phyloP scores from a whole-genome alignment of 2,888 invertebrate genomes.

The Epinotia nisella region DNA sequence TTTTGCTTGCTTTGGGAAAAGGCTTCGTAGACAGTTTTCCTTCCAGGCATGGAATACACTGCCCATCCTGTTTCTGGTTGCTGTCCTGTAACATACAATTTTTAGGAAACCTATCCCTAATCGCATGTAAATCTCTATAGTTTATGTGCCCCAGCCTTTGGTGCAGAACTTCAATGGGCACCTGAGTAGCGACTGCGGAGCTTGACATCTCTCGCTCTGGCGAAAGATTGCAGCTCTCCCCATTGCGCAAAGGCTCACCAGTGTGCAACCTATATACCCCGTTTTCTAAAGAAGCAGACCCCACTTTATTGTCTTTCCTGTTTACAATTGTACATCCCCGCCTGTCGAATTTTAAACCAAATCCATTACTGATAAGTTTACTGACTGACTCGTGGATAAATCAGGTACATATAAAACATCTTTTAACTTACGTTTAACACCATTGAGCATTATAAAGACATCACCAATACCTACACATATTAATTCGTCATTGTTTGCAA shows the following conservation, averaged over 20 bases:
- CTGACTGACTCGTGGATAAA: too few relatives aligned
- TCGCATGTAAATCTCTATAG: neutral
- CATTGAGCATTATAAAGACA: too few relatives aligned
- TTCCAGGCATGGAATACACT: neutral
- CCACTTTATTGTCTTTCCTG: neutral
- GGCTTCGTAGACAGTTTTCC: neutral
- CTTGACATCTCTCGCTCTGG: constrained; percentile 3
- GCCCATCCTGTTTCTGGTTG: neutral
- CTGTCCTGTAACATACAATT: constrained; percentile 6
- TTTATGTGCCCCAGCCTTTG: constrained; percentile 6
- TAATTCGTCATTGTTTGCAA: too few relatives aligned
- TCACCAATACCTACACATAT: too few relatives aligned
- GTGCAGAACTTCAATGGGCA: neutral
- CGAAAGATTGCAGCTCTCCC: neutral
- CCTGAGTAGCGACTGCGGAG: constrained; percentile 18
- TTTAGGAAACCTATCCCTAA: constrained; percentile 5
- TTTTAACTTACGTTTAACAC: too few relatives aligned
- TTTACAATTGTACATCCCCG: too few relatives aligned
- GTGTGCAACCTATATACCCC: neutral
- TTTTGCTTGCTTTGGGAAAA: neutral
- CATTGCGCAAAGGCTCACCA: neutral
- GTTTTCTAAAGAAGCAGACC: neutral
- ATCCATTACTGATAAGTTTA: too few relatives aligned
- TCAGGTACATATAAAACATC: too few relatives aligned
- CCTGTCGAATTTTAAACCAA: too few relatives aligned